These are phyloP conservation scores for Tupaia chinensis DNA, from an alignment of 2,113 vertebrate genomes.

Conservation along the genomic window DNA sequence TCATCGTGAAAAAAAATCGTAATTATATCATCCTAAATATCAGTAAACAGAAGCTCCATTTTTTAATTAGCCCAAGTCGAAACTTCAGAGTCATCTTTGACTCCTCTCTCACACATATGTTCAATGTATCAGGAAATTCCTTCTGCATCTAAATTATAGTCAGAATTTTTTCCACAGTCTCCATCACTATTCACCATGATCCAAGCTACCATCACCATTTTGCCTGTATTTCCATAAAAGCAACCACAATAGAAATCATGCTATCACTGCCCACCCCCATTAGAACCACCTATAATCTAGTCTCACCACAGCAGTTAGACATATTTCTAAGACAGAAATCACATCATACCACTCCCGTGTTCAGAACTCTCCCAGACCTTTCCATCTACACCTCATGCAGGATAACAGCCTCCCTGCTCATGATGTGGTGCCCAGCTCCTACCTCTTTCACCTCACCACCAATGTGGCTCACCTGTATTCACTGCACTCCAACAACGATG, in stretches of 20 bases:
- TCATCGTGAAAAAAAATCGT: conserved; percentile 1
- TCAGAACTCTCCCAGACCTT: conserved; percentile 9
- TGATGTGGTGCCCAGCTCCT: background rate
- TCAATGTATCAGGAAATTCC: background rate
- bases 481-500: background rate
- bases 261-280: background rate
- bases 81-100: background rate
- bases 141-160: background rate
- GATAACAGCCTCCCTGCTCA: background rate
- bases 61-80: conserved; percentile 12
- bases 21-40: background rate
- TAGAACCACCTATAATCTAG: background rate
- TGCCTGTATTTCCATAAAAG: background rate
- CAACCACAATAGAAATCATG: background rate
- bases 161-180: background rate
- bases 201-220: background rate
- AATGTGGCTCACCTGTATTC: background rate
- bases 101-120: background rate
- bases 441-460: background rate
- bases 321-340: background rate
- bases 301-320: background rate
- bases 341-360: background rate
- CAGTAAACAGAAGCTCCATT: background rate
- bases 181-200: background rate
- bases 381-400: background rate